Evolutionary conservation across 2,888 invertebrate species (phyloP).

Genomic region (Agrilus mali): DNA sequence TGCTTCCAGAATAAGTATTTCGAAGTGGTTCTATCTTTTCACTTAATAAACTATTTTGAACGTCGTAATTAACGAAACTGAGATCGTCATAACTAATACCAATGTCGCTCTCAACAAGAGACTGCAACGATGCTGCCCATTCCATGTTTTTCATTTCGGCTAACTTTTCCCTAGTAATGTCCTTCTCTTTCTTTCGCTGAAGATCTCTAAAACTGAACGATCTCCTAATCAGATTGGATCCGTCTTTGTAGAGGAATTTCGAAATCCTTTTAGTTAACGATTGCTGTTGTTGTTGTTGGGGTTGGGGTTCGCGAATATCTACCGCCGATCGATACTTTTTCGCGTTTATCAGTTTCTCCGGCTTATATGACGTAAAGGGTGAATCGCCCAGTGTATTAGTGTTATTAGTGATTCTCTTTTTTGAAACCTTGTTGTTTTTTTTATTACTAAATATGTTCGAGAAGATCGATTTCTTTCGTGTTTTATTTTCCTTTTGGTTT

Average conservation of each 20-base stretch:
- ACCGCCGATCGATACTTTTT: slow-evolving; percentile 13
- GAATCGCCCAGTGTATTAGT: neutral
- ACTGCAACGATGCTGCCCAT: slow-evolving; percentile 42
- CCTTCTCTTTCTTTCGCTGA: slow-evolving; percentile 21
- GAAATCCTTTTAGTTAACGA: slow-evolving; percentile 27
- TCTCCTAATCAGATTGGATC: slow-evolving; percentile 24
- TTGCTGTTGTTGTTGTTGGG: slow-evolving; percentile 19
- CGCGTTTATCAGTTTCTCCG: slow-evolving; percentile 5
- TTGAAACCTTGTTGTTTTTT: neutral
- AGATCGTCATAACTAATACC: slow-evolving; percentile 44
- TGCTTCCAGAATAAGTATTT: slow-evolving; percentile 9
- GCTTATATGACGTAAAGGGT: too few relatives aligned
- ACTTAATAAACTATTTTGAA: slow-evolving; percentile 11
- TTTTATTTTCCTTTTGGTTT: slow-evolving; percentile 3
- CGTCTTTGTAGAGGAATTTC: slow-evolving; percentile 23
- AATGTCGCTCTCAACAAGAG: slow-evolving; percentile 40
- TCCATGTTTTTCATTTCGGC: slow-evolving; percentile 28
- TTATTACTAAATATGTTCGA: slow-evolving; percentile 7
- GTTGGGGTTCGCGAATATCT: slow-evolving; percentile 20
- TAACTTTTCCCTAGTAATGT: slow-evolving; percentile 20
- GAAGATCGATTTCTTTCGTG: slow-evolving; percentile 3
- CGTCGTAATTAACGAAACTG: slow-evolving; percentile 44
- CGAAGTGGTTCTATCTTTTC: slow-evolving; percentile 4
- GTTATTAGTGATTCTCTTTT: neutral
- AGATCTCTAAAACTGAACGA: slow-evolving; percentile 30